Base-by-base conservation (phyloP, 2,888 invertebrate species). In the Lysandra coridon region DNA sequence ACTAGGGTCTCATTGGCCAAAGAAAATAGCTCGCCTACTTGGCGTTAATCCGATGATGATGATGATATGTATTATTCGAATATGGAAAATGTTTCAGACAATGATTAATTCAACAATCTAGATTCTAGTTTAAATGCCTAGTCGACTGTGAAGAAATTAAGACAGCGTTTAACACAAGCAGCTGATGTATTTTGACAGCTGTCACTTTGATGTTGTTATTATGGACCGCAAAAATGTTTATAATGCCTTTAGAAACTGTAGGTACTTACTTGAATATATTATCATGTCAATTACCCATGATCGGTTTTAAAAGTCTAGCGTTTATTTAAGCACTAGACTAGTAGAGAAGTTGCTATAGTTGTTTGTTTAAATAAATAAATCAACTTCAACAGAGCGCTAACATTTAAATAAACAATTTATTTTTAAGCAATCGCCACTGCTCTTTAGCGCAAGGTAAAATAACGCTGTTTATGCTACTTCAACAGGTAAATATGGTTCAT, bases 111-210 rank as follows among this genome's bases (percentile, higher is more conserved):
- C 30, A 69, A 69, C 33, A 33, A 69, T 69, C 64, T 12, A 69
- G 64, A 33, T 69, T 69, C 33, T 23, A 23, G 23, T 23, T 69
- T 69, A 33, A 69, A 30, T 30, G 64, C 64, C 64, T 30, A 69
- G 30, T 33, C 64, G 64, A 69, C 64, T 69, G 64, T 30, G 7
- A 69, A 69, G 12, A 57, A 69, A 69, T 14, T 30, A 30, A 12
- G 30, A 30, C 64, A 10, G 64, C 64, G 23, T 64, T n/a, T 6
- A 60, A 62, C 62, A 62, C 62, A 33, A 69, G 12, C 64, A 69
- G 64, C 64, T 69, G 64, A 69, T 69, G 23, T 30, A 12, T 69
- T 69, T 69, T 69, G 64, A 69, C 64, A 69, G 64, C 64, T 69
- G 64, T 69, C 64, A 69, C 30, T 30, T 33, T 33, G 64, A 12